phyloP scores from a whole-genome alignment of 2,888 invertebrate species.

The Pandemis heparana region DNA sequence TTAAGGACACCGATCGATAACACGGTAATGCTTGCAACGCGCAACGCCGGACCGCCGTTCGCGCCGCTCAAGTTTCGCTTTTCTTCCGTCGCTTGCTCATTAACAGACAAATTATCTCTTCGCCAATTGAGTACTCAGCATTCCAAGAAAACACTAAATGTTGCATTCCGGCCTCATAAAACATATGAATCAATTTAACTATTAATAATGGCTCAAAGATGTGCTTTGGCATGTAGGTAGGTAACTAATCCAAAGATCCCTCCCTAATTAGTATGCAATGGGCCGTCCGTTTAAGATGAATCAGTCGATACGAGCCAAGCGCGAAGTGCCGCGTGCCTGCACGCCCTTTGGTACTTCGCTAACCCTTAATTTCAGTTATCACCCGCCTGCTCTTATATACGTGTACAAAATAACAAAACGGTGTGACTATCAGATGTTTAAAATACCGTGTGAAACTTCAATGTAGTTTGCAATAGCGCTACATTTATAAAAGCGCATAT shows the following conservation, averaged over 20 bases:
- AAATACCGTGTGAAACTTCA: constrained; percentile 35
- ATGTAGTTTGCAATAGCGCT: constrained; percentile 21
- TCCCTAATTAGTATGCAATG: constrained; percentile 69
- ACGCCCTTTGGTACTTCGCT: constrained; percentile 62
- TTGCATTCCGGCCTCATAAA: neutral
- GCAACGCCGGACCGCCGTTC: constrained; percentile 70
- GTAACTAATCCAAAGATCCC: constrained; percentile 42
- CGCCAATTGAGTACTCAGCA: constrained; percentile 8
- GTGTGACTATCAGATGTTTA: constrained; percentile 36
- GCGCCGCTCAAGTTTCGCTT: constrained; percentile 66
- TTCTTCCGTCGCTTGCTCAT: constrained; percentile 32
- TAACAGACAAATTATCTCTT: constrained; percentile 28
- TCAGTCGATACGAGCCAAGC: constrained; percentile 64
- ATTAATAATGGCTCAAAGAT: constrained; percentile 27
- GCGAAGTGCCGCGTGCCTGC: constrained; percentile 71
- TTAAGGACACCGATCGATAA: constrained; percentile 79
- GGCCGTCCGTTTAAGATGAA: constrained; percentile 68
- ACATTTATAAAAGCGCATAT: constrained; percentile 29
- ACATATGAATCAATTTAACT: constrained; percentile 33
- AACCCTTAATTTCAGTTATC: constrained; percentile 47
- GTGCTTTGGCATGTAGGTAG: constrained; percentile 35
- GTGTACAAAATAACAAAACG: constrained; percentile 30
- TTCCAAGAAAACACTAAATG: constrained; percentile 1
- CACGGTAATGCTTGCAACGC: constrained; percentile 79
- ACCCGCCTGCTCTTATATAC: constrained; percentile 28